Base-by-base conservation (phyloP, 1,140 invertebrate species). In the Drosophila cardini region DNA sequence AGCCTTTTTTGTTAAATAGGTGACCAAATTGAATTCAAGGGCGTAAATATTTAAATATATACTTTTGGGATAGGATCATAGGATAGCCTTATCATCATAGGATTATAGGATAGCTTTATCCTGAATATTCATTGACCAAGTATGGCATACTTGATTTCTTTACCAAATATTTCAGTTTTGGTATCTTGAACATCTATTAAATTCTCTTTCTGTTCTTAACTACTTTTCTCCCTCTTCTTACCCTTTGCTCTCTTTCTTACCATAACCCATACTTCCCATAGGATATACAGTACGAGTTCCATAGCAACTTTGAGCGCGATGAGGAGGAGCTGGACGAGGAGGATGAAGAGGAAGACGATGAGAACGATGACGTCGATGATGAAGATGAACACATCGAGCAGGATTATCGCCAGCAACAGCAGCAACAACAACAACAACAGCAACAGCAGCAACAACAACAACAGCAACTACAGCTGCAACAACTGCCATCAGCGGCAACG, bases 241-340 rank as follows among this genome's bases (percentile, higher is more conserved):
- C 36, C 10, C 11, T 4, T 38, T 2, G 0, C n/a, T n/a, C n/a
- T 32, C 11, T 50, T 10, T 50, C 15, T 10, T 26, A 8, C 6
- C n/a, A 10, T 50, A 9, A 30, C 36, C 4, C 11, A 36, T 53
- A 15, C 63, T n/a, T 26, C 1, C 5, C 4, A 4, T 26, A 92
- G 91, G 91, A 92, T 18, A 92, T 92, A 38, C 91, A 92, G 67
- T 92, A 92, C 64, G 91, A 92, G 68, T 91, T 91, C 56, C 90
- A 91, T 58, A 90, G 81, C 69, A 91, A 91, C 72, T 79, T 91
- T 21, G 84, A 90, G 43, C 77, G 78, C 15, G 90, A 87, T 34
- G 90, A 91, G n/a, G 86, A 91, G 26, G 90, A 91, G 8, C 78
- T 91, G 21, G 76, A 58, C 21, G 90, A 91, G 53, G 90, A 83